Base-by-base conservation (phyloP, 2,113 vertebrate genomes). In the Silurus glanis region DNA sequence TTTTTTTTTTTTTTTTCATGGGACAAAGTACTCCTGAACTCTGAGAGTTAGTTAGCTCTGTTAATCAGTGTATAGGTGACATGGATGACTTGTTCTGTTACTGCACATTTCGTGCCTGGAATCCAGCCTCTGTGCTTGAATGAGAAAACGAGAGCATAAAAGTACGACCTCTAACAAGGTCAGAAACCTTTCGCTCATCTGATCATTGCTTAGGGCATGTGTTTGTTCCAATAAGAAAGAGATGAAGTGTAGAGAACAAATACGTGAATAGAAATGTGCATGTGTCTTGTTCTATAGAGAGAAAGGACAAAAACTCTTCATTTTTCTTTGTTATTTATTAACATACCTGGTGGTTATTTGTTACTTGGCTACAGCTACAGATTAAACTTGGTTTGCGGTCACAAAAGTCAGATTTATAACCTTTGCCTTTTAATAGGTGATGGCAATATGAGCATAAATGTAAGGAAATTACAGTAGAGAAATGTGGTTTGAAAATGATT, bases 11-110 rank as follows among this genome's bases (percentile, higher is more conserved):
- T 83, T 37, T 6, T 58, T 25, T 16, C 19, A 7, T 81, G 79
- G 37, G 56, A 72, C 80, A 58, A 59, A 62, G 37, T 45, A 55
- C 10, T 28, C 17, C 7, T 88, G 88, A 91, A 90, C 91, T 92
- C 88, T 89, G 84, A 85, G 83, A 88, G 89, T 92, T 90, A 83
- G 89, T 79, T 66, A 85, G 84, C 81, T 6, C 84, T 91, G 95
- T 95, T 95, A 95, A 95, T 94, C 92, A 92, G 91, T 94, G 92
- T 92, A 85, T 71, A 87, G 88, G 92, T 91, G 91, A 91, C 85
- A 94, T 87, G 89, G 91, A 85, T 92, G 92, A 91, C 88, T 83
- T 61, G 89, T 86, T 91, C 89, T 83, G 89, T 93, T 92, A 92
- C 90, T 89, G 88, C 90, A 87, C 82, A 83, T 85, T 89, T 89